Percentiles rank a stretch among this genome's conserved stretches.
Evolutionary conservation across 2,113 vertebrate species (phyloP).

Genomic region (Opisthocomus hoazin): DNA sequence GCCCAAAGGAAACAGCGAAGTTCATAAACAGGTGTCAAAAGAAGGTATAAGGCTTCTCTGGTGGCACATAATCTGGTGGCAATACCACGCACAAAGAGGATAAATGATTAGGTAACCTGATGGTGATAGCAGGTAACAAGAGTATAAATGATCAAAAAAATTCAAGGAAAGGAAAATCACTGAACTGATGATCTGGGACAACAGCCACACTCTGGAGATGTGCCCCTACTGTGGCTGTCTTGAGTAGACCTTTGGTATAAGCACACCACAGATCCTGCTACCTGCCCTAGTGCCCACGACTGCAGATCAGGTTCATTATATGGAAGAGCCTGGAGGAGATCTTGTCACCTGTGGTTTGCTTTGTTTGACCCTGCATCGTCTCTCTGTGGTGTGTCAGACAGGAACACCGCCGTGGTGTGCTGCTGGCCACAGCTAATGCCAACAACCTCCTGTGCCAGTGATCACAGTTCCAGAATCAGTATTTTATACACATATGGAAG

Average conservation of each 20-base stretch:
- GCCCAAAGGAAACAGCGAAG: neutral
- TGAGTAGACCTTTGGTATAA: neutral
- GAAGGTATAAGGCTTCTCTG: neutral
- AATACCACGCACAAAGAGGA: neutral
- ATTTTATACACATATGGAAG: neutral
- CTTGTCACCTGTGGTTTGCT: neutral
- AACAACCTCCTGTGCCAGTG: neutral
- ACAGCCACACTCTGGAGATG: neutral
- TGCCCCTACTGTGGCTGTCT: neutral
- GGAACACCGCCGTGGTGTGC: neutral
- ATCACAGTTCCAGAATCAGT: neutral
- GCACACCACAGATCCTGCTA: neutral
- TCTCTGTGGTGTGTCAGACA: neutral
- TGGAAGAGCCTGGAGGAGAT: neutral
- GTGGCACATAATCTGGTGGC: neutral
- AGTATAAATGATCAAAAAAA: neutral
- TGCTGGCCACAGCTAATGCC: neutral
- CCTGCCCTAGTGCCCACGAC: rapidly evolving
- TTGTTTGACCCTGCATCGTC: neutral
- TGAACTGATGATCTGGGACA: neutral
- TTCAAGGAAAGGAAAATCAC: neutral
- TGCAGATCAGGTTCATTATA: neutral
- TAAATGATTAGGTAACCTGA: neutral
- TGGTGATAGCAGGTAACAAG: neutral
- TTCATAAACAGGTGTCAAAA: neutral